These are phyloP conservation scores for Triplophysa siluroides DNA, from an alignment of 2,113 vertebrate genomes.

Conservation along the genomic window DNA sequence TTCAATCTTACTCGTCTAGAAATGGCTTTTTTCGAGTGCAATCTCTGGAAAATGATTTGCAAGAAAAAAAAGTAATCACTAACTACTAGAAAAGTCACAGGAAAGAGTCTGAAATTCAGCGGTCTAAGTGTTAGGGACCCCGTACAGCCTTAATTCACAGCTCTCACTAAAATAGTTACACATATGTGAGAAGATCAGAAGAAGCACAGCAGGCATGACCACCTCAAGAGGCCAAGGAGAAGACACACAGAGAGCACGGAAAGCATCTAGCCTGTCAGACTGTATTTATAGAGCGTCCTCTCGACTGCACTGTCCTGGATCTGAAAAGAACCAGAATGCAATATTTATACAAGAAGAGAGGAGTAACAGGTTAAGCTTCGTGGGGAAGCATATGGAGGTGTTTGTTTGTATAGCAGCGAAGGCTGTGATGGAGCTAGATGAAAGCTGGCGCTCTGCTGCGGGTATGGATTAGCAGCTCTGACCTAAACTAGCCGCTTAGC, in stretches of 20 bases:
- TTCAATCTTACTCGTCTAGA: no score
- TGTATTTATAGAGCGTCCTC: slow-evolving; percentile 73
- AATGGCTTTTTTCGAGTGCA: no score
- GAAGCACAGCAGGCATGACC: not conserved
- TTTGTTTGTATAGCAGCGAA: slow-evolving; percentile 57
- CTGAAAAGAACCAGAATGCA: slow-evolving; percentile 64
- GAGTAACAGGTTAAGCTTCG: slow-evolving; percentile 56
- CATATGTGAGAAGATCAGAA: not conserved
- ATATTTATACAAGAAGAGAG: slow-evolving; percentile 68
- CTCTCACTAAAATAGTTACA: not conserved
- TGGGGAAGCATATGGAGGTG: slow-evolving; percentile 50
- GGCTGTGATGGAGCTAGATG: slow-evolving; percentile 53
- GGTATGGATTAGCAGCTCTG: slow-evolving; percentile 25
- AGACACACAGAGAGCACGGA: slow-evolving; percentile 63
- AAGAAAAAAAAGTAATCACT: no score
- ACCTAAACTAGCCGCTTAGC: slow-evolving; percentile 34
- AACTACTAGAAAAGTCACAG: no score
- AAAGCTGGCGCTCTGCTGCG: slow-evolving; percentile 37
- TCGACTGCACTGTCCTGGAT: slow-evolving; percentile 68
- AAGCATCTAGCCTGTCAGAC: slow-evolving; percentile 69
- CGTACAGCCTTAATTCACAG: not conserved
- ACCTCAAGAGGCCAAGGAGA: slow-evolving; percentile 52
- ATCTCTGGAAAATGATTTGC: no score
- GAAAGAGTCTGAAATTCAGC: no score
- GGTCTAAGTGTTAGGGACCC: no score